phyloP scores from a whole-genome alignment of 1,140 invertebrate species.

The Oncopodura yosiiana region DNA sequence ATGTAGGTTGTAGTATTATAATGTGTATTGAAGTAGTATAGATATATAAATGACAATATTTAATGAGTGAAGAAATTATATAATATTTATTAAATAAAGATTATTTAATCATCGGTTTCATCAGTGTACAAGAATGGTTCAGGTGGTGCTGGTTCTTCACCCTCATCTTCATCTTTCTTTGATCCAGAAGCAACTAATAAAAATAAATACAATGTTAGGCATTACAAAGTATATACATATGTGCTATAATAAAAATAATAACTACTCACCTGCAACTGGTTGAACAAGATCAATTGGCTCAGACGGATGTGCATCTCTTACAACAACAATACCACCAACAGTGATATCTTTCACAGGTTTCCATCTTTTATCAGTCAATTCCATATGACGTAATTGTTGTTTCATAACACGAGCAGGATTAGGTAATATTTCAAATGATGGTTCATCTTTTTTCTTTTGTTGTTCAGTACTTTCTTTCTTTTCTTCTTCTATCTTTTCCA shows the following conservation, averaged over 20 bases:
- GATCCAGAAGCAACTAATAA: constrained; percentile 69
- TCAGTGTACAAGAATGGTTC: constrained; percentile 94
- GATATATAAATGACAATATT: too few species aligned
- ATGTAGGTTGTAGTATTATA: too few species aligned
- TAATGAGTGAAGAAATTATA: too few species aligned
- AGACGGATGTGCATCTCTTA: constrained; percentile 67
- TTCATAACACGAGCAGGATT: constrained; percentile 92
- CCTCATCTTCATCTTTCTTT: constrained; percentile 73
- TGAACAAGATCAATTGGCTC: constrained; percentile 83
- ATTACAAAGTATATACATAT: constrained; percentile 1
- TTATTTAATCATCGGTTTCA: constrained; percentile 45
- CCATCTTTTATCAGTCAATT: constrained; percentile 69
- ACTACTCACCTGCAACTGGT: constrained; percentile 66
- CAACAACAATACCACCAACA: constrained; percentile 92
- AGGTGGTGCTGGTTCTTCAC: constrained; percentile 87
- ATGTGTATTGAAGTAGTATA: too few species aligned
- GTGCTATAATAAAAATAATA: not conserved
- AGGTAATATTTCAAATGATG: constrained; percentile 78
- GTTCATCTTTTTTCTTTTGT: constrained; percentile 60
- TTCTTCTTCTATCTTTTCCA: constrained; percentile 55
- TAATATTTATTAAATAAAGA: not conserved
- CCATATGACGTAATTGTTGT: constrained; percentile 81
- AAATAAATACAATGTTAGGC: constrained; percentile 12
- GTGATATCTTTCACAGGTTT: constrained; percentile 78
- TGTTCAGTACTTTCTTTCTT: too few species aligned